A percentile compares a stretch with the other conserved stretches of the same genome.
Evolutionary conservation across 2,797 vertebrate genomes (phyloP).

Genomic region (Erethizon dorsatum): DNA sequence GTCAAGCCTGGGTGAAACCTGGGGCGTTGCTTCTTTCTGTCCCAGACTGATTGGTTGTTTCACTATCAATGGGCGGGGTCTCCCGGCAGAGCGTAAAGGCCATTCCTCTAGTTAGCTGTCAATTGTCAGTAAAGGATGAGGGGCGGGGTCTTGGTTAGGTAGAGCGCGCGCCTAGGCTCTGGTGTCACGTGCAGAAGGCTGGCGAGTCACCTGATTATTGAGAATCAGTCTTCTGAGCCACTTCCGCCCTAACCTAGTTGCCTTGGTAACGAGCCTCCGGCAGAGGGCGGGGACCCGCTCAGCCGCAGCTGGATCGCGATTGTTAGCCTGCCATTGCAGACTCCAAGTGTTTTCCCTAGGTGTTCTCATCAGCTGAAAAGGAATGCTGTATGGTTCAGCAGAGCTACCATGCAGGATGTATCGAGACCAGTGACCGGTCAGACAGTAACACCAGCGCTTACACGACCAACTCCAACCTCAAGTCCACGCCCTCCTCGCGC

Average conservation of each 20-base stretch:
- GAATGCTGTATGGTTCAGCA: neutral
- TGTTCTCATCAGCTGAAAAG: neutral
- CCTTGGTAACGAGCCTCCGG: conserved; percentile 63
- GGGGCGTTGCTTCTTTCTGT: conserved; percentile 72
- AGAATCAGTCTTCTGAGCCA: conserved; percentile 40
- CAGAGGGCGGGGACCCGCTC: neutral
- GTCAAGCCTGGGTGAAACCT: conserved; percentile 70
- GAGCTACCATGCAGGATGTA: neutral
- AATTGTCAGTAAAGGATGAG: conserved; percentile 58
- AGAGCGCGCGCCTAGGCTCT: neutral
- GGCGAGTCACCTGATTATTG: conserved; percentile 81
- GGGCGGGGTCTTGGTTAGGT: conserved; percentile 58
- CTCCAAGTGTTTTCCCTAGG: neutral
- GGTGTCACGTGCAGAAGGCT: conserved; percentile 81
- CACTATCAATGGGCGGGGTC: conserved; percentile 55
- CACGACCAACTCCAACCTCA: neutral
- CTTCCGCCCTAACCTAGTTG: conserved; percentile 85
- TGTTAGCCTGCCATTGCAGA: neutral
- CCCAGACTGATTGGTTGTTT: conserved; percentile 72
- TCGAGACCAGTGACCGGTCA: neutral
- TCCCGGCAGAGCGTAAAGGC: neutral
- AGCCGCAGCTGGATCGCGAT: neutral
- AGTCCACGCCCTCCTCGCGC: neutral
- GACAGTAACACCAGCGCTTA: neutral
- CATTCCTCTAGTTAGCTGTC: conserved; percentile 75